These are phyloP conservation scores for Aquatica leii DNA, from an alignment of 2,888 invertebrate species.

Conservation along the genomic window DNA sequence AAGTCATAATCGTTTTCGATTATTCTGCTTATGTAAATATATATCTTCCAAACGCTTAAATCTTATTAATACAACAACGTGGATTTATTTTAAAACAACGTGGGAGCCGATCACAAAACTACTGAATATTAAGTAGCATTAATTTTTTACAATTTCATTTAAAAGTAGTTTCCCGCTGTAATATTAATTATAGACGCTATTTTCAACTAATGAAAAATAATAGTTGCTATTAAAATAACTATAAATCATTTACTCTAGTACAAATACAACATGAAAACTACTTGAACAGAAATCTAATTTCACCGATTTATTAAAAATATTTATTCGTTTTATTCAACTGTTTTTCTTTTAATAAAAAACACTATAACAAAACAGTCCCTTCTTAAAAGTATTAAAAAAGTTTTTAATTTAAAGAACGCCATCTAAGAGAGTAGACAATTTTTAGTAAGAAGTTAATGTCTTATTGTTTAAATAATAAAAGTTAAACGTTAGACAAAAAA, in stretches of 20 bases:
- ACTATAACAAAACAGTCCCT: too few species aligned
- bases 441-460: too few species aligned
- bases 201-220: constrained; percentile 7
- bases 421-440: too few species aligned
- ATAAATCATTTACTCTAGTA: not conserved
- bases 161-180: constrained; percentile 9
- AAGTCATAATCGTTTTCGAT: constrained; percentile 19
- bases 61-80: not conserved
- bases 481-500: too few species aligned
- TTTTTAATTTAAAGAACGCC: too few species aligned
- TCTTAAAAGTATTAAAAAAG: too few species aligned
- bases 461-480: too few species aligned
- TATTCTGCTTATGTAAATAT: not conserved
- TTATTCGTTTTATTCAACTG: too few species aligned
- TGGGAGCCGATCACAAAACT: constrained; percentile 5
- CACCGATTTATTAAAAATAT: too few species aligned
- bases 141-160: constrained; percentile 7
- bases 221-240: not conserved
- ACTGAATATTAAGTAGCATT: constrained; percentile 5
- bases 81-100: constrained; percentile 4
- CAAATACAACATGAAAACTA: too few species aligned
- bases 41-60: not conserved
- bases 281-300: too few species aligned
- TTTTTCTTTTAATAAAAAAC: too few species aligned
- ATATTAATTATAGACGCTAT: constrained; percentile 6